A percentile compares a stretch with the other conserved stretches of the same genome.
phyloP scores from a whole-genome alignment of 2,888 invertebrate genomes.

The Aelia acuminata region DNA sequence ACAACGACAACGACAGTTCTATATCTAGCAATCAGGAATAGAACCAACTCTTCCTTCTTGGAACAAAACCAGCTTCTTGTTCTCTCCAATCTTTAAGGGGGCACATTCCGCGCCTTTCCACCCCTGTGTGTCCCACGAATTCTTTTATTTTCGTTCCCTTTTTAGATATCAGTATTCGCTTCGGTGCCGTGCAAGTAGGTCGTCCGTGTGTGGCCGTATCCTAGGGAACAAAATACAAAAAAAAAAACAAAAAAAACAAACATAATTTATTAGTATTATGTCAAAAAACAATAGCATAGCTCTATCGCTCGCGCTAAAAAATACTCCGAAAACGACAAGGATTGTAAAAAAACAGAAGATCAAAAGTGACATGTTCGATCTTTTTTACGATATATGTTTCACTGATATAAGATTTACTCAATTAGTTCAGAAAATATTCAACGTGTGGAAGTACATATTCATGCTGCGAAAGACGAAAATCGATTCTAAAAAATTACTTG shows the following conservation, averaged over 20 bases:
- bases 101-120: not conserved
- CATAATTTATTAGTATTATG: no score
- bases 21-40: constrained; percentile 23
- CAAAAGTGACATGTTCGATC: constrained; percentile 31
- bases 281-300: constrained; percentile 4
- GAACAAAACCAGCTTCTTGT: constrained; percentile 30
- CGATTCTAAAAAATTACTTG: constrained; percentile 20
- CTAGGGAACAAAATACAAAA: not conserved
- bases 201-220: not conserved
- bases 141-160: constrained; percentile 27
- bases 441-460: constrained; percentile 1
- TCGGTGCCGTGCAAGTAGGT: constrained; percentile 1
- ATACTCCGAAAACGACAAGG: not conserved
- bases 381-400: constrained; percentile 14
- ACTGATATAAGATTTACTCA: constrained; percentile 12
- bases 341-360: constrained; percentile 4
- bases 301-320: not conserved
- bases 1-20: not conserved
- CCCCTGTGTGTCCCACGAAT: not conserved
- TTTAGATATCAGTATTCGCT: constrained; percentile 15
- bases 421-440: not conserved
- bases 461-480: constrained; percentile 9
- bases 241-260: no score
- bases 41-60: constrained; percentile 47
- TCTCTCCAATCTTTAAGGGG: not conserved